Conservation (phyloP, 2,888 invertebrate genomes). For the Andrena fulva region DNA sequence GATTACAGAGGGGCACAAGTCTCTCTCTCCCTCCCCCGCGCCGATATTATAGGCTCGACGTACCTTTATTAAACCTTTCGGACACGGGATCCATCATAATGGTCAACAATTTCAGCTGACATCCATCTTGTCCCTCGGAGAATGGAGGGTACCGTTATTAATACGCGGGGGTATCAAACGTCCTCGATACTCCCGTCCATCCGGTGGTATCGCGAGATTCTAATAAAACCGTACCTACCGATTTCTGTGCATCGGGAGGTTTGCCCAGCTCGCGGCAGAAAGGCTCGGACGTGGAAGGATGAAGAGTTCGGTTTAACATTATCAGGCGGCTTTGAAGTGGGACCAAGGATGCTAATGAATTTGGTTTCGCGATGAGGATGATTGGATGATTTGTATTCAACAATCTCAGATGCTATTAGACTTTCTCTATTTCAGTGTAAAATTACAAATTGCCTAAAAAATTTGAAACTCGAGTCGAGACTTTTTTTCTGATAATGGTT, state of each 20-base stretch:
- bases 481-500: neutral
- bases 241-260: neutral
- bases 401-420: too few relatives aligned
- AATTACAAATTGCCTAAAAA: neutral
- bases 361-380: too few relatives aligned
- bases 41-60: slow-evolving; percentile 52
- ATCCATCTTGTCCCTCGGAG: slow-evolving; percentile 31
- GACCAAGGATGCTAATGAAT: too few relatives aligned
- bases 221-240: neutral
- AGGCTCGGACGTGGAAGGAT: neutral
- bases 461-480: too few relatives aligned
- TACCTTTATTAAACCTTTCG: slow-evolving; percentile 48
- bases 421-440: too few relatives aligned
- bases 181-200: slow-evolving; percentile 8
- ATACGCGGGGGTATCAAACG: slow-evolving; percentile 27
- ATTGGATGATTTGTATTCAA: too few relatives aligned
- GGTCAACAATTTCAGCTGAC: slow-evolving; percentile 43
- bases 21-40: neutral
- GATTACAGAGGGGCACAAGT: slow-evolving; percentile 22
- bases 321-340: neutral
- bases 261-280: neutral
- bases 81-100: slow-evolving; percentile 51
- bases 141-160: slow-evolving; percentile 28
- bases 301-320: neutral
- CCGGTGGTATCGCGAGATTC: neutral